Base-by-base conservation (phyloP, 1,140 invertebrate species). In the Kradibia gibbosae region DNA sequence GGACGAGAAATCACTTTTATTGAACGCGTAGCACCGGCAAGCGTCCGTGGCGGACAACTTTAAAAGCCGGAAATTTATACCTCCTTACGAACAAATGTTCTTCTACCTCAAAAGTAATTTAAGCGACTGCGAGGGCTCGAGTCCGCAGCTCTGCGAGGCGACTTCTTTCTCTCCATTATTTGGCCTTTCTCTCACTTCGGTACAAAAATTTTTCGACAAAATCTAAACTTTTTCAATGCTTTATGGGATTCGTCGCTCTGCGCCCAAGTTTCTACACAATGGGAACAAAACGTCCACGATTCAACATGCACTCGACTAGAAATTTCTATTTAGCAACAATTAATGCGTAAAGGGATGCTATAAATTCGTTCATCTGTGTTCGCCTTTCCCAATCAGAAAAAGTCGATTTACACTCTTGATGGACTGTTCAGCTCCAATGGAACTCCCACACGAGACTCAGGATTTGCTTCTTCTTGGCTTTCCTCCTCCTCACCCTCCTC, bases 1-100 rank as follows among this genome's bases (percentile, higher is more conserved):
- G 53, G 39, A 71, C 65, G 77, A 72, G 70, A 79, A 79, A 79
- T 79, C 78, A 60, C 50, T 79, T 57, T 79, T 79, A 79, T 79
- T 72, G 78, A 78, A 8, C 71, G 36, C 71, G 10, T 15, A 39
- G 55, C 31, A 17, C 55, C 20, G 34, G 62, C 34, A n/a, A n/a
- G 34, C 10, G 31, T 65, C 31, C 60, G 60, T 20, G 36, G 3
- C 55, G 60, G 60, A n/a, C 76, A n/a, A 50, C 22, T 78, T 60
- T 80, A 25, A 65, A 62, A 60, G 70, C 70, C 55, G 53, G 28
- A 80, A 73, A 80, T 80, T 80, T 80, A 73, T 80, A 50, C 71
- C 71, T 80, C 45, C 71, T 62, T 39, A 50, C 71, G 42, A 71
- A 78, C 65, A 71, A 78, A 70, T 71, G 65, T 28, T 74, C 25